These are phyloP conservation scores for Pampus argenteus DNA, from an alignment of 2,797 vertebrate genomes.

Conservation along the genomic window DNA sequence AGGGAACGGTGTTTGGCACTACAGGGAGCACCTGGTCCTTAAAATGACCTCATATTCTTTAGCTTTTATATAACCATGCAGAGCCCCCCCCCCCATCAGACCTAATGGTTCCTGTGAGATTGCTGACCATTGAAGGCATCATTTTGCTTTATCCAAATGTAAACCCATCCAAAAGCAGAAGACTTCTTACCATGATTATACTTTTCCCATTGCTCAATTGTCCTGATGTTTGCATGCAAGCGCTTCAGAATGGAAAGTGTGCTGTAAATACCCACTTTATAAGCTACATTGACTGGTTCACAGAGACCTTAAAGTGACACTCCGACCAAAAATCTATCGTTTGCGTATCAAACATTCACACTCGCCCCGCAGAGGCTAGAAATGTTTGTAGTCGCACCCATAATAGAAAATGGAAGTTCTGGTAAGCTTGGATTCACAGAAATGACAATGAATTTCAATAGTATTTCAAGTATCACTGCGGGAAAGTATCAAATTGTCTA, in stretches of 20 bases:
- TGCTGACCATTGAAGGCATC: slow-evolving; percentile 56
- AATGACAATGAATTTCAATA: not conserved
- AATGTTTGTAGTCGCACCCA: slow-evolving; percentile 8
- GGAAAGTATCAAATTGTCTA: not conserved
- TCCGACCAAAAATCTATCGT: not conserved
- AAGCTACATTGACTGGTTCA: slow-evolving; percentile 22
- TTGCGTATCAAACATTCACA: not conserved
- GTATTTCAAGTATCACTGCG: not conserved
- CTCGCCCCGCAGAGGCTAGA: not conserved
- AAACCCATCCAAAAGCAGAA: not conserved
- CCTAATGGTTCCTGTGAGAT: slow-evolving; percentile 63
- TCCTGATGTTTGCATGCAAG: slow-evolving; percentile 17
- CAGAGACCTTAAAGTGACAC: slow-evolving; percentile 6
- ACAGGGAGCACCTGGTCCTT: slow-evolving; percentile 60
- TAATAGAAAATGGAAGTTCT: slow-evolving; percentile 7
- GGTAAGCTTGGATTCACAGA: not conserved
- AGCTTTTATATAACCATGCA: slow-evolving; percentile 62
- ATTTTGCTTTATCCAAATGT: slow-evolving; percentile 58
- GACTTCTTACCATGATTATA: slow-evolving; percentile 28
- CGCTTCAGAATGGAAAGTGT: slow-evolving; percentile 7
- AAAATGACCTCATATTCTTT: slow-evolving; percentile 67
- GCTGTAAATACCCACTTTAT: slow-evolving; percentile 26
- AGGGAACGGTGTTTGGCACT: slow-evolving; percentile 48
- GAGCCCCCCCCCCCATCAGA: slow-evolving; percentile 61
- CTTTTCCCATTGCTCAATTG: slow-evolving; percentile 13